phyloP scores from a whole-genome alignment of 2,113 vertebrate species.

The Nyctereutes procyonoides region DNA sequence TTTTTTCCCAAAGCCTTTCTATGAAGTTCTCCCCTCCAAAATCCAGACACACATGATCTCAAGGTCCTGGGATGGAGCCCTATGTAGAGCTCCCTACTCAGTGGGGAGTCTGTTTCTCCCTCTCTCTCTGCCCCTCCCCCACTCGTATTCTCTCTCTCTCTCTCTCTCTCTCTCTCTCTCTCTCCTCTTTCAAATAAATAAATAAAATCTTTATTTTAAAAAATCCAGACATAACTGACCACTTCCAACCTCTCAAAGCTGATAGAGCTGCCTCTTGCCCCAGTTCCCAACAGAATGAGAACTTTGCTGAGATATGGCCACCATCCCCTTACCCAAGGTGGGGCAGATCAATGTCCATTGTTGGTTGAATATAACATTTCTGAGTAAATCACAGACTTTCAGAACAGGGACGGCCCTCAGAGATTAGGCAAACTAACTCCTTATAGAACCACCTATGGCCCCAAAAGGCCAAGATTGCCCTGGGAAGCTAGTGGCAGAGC shows the following conservation, averaged over 20 bases:
- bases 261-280: neutral
- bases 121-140: no score
- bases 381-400: conserved; percentile 39
- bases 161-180: no score
- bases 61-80: no score
- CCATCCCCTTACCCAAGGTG: neutral
- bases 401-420: neutral
- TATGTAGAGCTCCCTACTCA: no score
- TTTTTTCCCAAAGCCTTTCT: neutral
- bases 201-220: no score
- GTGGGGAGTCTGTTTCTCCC: no score
- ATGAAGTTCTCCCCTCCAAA: neutral
- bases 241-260: neutral
- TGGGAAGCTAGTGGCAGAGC: neutral
- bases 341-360: neutral
- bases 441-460: neutral
- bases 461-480: neutral
- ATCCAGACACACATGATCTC: neutral
- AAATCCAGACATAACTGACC: neutral
- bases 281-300: conserved; percentile 12
- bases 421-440: conserved; percentile 8
- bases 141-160: no score
- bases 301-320: conserved; percentile 9
- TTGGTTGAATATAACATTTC: conserved; percentile 22
- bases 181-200: no score